phyloP scores from a whole-genome alignment of 2,888 invertebrate genomes.

The Augiades crinisus region DNA sequence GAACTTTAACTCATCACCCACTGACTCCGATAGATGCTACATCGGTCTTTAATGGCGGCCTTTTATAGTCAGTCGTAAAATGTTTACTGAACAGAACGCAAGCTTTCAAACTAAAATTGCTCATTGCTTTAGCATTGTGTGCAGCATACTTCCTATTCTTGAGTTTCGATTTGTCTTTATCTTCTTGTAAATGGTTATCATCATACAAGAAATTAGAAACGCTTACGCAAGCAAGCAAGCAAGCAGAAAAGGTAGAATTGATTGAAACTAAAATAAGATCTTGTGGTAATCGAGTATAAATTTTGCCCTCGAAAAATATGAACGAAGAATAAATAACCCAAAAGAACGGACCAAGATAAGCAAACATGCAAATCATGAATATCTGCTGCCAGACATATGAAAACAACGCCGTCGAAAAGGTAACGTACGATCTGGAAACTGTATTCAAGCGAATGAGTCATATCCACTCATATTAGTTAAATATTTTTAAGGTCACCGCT shows the following conservation, averaged over 20 bases:
- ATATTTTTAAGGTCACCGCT: conserved; percentile 21
- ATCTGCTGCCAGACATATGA: background rate
- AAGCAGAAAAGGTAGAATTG: no score
- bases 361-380: conserved; percentile 2
- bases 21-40: conserved; percentile 30
- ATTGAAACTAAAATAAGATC: no score
- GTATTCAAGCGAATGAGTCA: conserved; percentile 7
- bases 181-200: no score
- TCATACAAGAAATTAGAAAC: no score
- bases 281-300: background rate
- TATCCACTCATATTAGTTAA: conserved; percentile 9
- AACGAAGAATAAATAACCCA: background rate
- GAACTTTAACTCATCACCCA: conserved; percentile 42
- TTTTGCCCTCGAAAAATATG: background rate
- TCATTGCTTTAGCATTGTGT: background rate
- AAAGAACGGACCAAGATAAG: background rate
- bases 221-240: no score
- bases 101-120: conserved; percentile 9
- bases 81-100: conserved; percentile 25
- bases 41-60: conserved; percentile 39
- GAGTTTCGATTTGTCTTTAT: no score
- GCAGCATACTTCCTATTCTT: background rate
- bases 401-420: background rate
- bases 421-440: background rate
- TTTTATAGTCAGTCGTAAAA: conserved; percentile 39